A percentile compares a stretch with the other conserved stretches of the same genome.
phyloP scores from a whole-genome alignment of 1,140 invertebrate species.

The Zaprionus lachaisei region DNA sequence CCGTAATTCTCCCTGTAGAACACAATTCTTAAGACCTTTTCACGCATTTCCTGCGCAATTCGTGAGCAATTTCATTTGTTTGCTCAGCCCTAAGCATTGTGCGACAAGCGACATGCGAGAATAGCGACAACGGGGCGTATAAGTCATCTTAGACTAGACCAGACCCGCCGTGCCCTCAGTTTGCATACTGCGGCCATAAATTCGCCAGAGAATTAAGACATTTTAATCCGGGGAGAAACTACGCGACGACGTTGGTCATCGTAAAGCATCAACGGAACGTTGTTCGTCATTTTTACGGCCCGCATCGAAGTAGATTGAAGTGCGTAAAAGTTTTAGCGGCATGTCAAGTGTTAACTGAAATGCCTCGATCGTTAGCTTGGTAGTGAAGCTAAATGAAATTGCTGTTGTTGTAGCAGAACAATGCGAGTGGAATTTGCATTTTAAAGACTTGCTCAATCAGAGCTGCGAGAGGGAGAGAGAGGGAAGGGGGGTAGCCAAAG shows the following conservation, averaged over 20 bases:
- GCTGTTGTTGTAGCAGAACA: constrained; percentile 36
- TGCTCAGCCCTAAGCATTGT: constrained; percentile 27
- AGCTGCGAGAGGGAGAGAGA: not conserved
- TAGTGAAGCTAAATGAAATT: constrained; percentile 58
- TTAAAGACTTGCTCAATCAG: constrained; percentile 54
- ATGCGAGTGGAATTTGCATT: constrained; percentile 62
- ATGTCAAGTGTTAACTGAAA: constrained; percentile 72
- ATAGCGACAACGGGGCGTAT: constrained; percentile 51
- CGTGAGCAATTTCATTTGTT: constrained; percentile 21
- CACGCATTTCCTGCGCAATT: constrained; percentile 1
- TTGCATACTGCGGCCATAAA: constrained; percentile 72
- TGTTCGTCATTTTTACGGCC: constrained; percentile 53
- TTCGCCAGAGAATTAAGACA: constrained; percentile 70
- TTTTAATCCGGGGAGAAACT: constrained; percentile 60
- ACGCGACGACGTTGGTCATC: constrained; percentile 39
- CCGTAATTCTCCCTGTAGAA: not conserved
- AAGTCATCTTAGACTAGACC: constrained; percentile 48
- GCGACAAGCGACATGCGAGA: not conserved
- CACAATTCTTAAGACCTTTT: constrained; percentile 9
- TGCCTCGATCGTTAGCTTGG: constrained; percentile 44
- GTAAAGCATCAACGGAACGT: constrained; percentile 61
- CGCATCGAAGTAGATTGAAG: constrained; percentile 67
- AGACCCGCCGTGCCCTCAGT: constrained; percentile 14
- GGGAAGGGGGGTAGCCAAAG: not conserved
- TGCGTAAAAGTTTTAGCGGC: constrained; percentile 53